Base-by-base conservation (phyloP, 2,888 invertebrate species). In the Quadroppia sp. region DNA sequence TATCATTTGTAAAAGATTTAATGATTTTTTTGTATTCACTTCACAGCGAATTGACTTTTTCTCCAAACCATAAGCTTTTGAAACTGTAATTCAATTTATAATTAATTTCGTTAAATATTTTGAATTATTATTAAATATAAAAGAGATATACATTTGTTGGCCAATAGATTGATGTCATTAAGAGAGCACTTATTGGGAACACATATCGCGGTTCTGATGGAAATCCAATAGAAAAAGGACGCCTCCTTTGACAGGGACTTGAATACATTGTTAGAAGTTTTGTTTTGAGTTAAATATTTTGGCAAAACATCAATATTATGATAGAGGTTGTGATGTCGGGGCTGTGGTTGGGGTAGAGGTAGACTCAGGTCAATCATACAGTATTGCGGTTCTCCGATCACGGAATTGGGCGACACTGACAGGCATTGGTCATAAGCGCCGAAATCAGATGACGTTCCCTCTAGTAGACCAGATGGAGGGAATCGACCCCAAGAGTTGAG, bases 401-500 rank as follows among this genome's bases (percentile, higher is more conserved):
- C 28, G 6, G 28, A 32, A 30, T 61, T 61, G 3, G 61, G 32
- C 17, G 4, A 9, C 6, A 73, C 25, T 2, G 28, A 30, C 25
- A 75, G 25, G 48, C 75, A 75, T 36, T 74, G 64, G 36, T 75
- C 75, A 56, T 71, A 75, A 23, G 36, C 36, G 15, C 75, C 75
- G 36, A 61, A 74, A 42, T 61, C 64, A n/a, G 75, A 61, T 2
- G 53, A 17, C 3, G 75, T 74, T 15, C 75, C 75, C n/a, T n/a
- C 28, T 13, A 75, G 7, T 4, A 69, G 30, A 17, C 75, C 75
- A 15, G 73, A 67, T 1, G 74, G 71, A 6, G 74, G 74, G 56
- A 74, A 74, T 7, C 56, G 20, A 36, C 71, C 74, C 75, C 75
- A 75, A 23, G 75, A 71, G 50, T 75, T 53, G 45, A 74, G 28